Percentiles rank a stretch among this genome's conserved stretches.
Conservation (phyloP, 2,888 invertebrate species). For the Heliconius sara region DNA sequence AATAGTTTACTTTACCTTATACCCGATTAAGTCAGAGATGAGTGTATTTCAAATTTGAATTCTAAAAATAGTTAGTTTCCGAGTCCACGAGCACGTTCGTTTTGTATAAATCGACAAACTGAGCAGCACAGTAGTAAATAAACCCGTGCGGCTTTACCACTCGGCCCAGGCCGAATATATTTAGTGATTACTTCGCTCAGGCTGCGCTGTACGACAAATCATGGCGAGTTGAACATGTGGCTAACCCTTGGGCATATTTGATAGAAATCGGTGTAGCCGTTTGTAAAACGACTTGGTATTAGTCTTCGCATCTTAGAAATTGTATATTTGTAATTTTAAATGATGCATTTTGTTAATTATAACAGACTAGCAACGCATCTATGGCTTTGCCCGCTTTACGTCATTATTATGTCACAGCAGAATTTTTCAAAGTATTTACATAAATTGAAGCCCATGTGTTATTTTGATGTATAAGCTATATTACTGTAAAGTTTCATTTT, state of each 20-base stretch:
- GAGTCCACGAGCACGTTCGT: conserved; percentile 10
- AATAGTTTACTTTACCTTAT: neutral
- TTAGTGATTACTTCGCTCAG: conserved; percentile 31
- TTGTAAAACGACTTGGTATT: conserved; percentile 27
- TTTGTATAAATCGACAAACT: conserved; percentile 23
- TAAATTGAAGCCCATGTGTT: too few species aligned
- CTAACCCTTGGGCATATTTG: conserved; percentile 24
- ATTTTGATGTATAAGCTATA: too few species aligned
- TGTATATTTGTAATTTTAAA: neutral
- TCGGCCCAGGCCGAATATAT: conserved; percentile 26
- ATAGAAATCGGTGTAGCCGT: conserved; percentile 30
- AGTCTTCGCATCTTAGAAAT: neutral
- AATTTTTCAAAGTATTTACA: too few species aligned
- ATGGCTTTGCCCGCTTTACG: neutral
- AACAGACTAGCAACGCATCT: neutral
- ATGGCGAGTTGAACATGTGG: conserved; percentile 29
- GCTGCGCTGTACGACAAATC: conserved; percentile 22
- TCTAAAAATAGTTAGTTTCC: conserved; percentile 44
- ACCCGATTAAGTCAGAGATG: neutral
- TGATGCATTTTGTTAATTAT: neutral
- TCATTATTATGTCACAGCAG: too few species aligned
- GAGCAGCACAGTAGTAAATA: conserved; percentile 25
- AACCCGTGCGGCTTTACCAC: conserved; percentile 29
- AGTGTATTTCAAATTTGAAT: neutral
- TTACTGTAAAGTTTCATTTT: too few species aligned